Conservation (phyloP, 2,888 invertebrate species). For the Alitta virens region DNA sequence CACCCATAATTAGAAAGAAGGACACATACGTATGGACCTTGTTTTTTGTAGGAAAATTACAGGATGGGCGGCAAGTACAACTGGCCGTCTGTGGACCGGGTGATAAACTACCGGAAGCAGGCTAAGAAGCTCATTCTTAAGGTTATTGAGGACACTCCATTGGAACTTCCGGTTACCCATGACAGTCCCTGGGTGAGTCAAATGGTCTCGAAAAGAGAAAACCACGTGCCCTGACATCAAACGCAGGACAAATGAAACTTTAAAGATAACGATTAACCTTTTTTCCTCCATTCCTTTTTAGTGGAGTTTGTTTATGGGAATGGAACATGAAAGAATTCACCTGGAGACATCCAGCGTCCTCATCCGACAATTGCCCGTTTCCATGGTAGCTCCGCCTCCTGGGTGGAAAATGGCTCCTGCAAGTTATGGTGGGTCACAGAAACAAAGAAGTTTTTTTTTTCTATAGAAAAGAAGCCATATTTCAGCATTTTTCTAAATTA, state of each 20-base stretch:
- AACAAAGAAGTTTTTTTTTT: too few species aligned
- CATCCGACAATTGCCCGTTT: slow-evolving; percentile 50
- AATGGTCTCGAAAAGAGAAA: too few species aligned
- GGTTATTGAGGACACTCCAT: slow-evolving; percentile 46
- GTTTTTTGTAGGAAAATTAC: slow-evolving; percentile 43
- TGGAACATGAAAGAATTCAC: slow-evolving; percentile 55
- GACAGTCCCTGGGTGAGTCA: slow-evolving; percentile 49
- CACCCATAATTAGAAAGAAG: too few species aligned
- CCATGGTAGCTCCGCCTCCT: slow-evolving; percentile 41
- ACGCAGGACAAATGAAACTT: too few species aligned
- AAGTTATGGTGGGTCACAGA: background rate
- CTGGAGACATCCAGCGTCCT: slow-evolving; percentile 54
- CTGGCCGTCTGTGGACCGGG: slow-evolving; percentile 47
- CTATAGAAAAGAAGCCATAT: too few species aligned
- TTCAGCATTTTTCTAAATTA: background rate
- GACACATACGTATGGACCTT: too few species aligned
- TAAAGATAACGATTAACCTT: too few species aligned
- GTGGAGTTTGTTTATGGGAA: slow-evolving; percentile 55
- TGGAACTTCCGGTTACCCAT: slow-evolving; percentile 48
- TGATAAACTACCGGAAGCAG: slow-evolving; percentile 43
- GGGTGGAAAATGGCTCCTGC: slow-evolving; percentile 49
- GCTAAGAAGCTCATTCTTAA: slow-evolving; percentile 43
- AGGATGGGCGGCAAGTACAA: slow-evolving; percentile 51
- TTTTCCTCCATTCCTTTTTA: slow-evolving; percentile 19
- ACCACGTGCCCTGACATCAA: too few species aligned